These are phyloP conservation scores for Ursus arctos DNA, from an alignment of 2,113 vertebrate genomes.

Conservation along the genomic window DNA sequence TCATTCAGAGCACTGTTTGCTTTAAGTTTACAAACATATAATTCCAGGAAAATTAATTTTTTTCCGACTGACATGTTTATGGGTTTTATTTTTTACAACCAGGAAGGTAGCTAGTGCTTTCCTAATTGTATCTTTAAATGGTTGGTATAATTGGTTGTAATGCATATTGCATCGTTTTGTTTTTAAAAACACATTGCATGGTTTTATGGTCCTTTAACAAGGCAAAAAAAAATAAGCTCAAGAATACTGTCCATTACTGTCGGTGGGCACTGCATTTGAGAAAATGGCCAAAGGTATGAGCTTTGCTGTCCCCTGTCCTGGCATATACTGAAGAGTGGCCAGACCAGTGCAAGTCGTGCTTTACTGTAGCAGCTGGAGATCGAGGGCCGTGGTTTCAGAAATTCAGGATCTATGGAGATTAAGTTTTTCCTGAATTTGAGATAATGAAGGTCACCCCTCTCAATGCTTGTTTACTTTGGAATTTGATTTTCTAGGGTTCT, in stretches of 20 bases:
- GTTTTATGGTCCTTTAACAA: background rate
- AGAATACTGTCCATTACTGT: background rate
- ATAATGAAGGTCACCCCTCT: background rate
- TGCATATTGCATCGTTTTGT: background rate
- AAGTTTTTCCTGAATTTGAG: constrained; percentile 45
- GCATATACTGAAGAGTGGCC: background rate
- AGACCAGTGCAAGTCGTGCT: background rate
- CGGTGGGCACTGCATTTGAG: background rate
- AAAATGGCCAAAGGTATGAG: background rate
- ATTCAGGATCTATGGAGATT: background rate
- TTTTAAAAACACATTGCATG: constrained; percentile 37
- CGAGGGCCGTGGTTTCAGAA: background rate
- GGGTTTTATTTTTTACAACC: constrained; percentile 47
- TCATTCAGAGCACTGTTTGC: constrained; percentile 43
- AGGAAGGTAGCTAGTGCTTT: constrained; percentile 31
- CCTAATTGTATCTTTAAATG: constrained; percentile 33
- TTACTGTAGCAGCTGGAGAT: background rate
- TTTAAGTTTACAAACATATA: constrained; percentile 45
- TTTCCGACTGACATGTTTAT: background rate
- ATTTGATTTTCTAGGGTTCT: background rate
- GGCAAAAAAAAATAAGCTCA: background rate
- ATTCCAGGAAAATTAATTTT: constrained; percentile 54
- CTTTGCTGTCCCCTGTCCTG: background rate
- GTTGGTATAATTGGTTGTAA: background rate
- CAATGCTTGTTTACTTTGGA: background rate